A percentile compares a stretch with the other conserved stretches of the same genome.
Conservation (phyloP, 2,888 invertebrate species). For the Calephelis perditalis region DNA sequence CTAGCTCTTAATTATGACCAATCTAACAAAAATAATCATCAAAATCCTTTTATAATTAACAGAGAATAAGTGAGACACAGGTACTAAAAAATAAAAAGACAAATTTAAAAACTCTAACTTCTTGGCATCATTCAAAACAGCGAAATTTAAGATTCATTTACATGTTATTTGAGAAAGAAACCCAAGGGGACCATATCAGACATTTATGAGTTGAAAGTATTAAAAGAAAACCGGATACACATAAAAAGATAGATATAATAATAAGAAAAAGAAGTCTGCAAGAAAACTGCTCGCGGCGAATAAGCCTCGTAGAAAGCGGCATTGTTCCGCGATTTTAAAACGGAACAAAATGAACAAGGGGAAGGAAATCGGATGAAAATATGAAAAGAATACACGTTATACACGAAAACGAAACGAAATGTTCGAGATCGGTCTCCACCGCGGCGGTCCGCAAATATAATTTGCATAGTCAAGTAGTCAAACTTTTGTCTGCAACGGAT, state of each 20-base stretch:
- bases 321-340: conserved; percentile 76
- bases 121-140: conserved; percentile 16
- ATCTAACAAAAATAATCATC: too few species aligned
- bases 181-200: conserved; percentile 74
- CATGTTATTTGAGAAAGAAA: conserved; percentile 74
- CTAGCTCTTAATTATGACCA: too few species aligned
- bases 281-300: conserved; percentile 74
- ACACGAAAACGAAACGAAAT: conserved; percentile 73
- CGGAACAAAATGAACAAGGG: conserved; percentile 74
- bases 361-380: conserved; percentile 78
- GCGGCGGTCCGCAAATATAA: conserved; percentile 78
- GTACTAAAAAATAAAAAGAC: too few species aligned
- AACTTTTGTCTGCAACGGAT: conserved; percentile 76
- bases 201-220: conserved; percentile 77
- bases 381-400: conserved; percentile 77
- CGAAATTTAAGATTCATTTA: conserved; percentile 68
- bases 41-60: too few species aligned
- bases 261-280: conserved; percentile 68
- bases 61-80: too few species aligned
- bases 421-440: conserved; percentile 71
- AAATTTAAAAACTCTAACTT: too few species aligned
- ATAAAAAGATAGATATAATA: conserved; percentile 64
- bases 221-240: conserved; percentile 73
- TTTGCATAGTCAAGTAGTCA: conserved; percentile 78
- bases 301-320: conserved; percentile 66